Conservation (phyloP, 2,797 vertebrate species). For the Florisuga fusca region DNA sequence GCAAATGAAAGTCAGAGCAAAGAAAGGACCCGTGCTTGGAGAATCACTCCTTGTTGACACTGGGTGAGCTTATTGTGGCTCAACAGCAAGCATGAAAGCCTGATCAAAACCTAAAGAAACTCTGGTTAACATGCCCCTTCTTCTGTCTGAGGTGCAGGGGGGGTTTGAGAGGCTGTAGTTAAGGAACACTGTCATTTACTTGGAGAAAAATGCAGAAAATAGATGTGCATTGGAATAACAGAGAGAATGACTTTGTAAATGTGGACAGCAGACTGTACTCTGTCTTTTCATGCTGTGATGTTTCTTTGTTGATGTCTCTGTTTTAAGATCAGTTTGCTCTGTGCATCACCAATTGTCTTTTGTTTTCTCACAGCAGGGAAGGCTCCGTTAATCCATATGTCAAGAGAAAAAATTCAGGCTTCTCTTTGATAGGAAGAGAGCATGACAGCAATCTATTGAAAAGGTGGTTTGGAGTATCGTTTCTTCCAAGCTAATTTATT, state of each 20-base stretch:
- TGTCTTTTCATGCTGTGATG: slow-evolving; percentile 77
- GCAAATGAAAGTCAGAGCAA: neutral
- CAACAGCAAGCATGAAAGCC: neutral
- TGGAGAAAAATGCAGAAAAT: neutral
- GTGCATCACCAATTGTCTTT: slow-evolving; percentile 80
- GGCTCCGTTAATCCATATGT: slow-evolving; percentile 80
- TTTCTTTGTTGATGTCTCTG: slow-evolving; percentile 80
- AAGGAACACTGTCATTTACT: slow-evolving; percentile 26
- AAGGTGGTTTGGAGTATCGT: slow-evolving; percentile 76
- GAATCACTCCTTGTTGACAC: neutral
- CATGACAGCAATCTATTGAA: slow-evolving; percentile 79
- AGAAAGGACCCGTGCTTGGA: neutral
- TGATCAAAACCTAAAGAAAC: neutral
- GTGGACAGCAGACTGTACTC: slow-evolving; percentile 67
- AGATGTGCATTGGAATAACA: slow-evolving; percentile 42
- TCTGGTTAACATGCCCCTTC: neutral
- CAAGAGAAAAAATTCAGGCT: slow-evolving; percentile 73
- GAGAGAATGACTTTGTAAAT: slow-evolving; percentile 67
- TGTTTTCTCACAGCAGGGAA: slow-evolving; percentile 79
- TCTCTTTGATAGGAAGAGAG: slow-evolving; percentile 76
- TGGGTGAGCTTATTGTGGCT: neutral
- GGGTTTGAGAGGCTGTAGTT: neutral
- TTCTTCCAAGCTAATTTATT: slow-evolving; percentile 78
- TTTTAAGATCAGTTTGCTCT: slow-evolving; percentile 79
- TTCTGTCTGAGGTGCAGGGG: slow-evolving; percentile 29